phyloP scores from a whole-genome alignment of 2,888 invertebrate species.

The Pheosia tremula region DNA sequence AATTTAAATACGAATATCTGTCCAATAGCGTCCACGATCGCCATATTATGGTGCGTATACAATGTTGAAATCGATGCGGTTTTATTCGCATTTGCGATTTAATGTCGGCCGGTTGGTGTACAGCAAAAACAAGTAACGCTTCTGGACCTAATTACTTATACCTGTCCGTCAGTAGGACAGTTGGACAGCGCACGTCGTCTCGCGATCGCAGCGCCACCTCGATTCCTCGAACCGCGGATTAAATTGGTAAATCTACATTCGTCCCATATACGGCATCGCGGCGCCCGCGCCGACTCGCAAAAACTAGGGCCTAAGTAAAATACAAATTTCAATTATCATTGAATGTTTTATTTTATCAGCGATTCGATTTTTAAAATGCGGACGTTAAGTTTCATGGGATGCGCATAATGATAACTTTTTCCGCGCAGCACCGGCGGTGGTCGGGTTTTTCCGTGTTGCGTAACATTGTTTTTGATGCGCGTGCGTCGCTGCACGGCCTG shows the following conservation, averaged over 20 bases:
- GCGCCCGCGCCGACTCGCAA: conserved; percentile 72
- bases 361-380: conserved; percentile 66
- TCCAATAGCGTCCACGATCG: conserved; percentile 36
- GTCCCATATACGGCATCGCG: conserved; percentile 65
- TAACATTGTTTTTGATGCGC: conserved; percentile 71
- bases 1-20: conserved; percentile 43
- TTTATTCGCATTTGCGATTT: conserved; percentile 50
- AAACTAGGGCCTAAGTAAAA: conserved; percentile 73
- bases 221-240: conserved; percentile 69
- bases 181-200: conserved; percentile 42
- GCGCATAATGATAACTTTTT: conserved; percentile 80
- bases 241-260: conserved; percentile 77
- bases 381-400: conserved; percentile 72
- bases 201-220: conserved; percentile 54
- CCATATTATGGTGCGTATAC: conserved; percentile 28
- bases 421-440: conserved; percentile 69
- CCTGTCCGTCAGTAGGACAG: conserved; percentile 56
- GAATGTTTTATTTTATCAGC: conserved; percentile 74
- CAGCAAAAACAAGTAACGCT: conserved; percentile 52
- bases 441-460: conserved; percentile 74
- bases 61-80: conserved; percentile 44
- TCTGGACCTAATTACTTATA: conserved; percentile 56
- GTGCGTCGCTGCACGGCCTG: conserved; percentile 45
- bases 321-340: conserved; percentile 83
- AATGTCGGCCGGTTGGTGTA: conserved; percentile 34